Conservation (phyloP, 2,888 invertebrate species). For the Catocala sponsa region DNA sequence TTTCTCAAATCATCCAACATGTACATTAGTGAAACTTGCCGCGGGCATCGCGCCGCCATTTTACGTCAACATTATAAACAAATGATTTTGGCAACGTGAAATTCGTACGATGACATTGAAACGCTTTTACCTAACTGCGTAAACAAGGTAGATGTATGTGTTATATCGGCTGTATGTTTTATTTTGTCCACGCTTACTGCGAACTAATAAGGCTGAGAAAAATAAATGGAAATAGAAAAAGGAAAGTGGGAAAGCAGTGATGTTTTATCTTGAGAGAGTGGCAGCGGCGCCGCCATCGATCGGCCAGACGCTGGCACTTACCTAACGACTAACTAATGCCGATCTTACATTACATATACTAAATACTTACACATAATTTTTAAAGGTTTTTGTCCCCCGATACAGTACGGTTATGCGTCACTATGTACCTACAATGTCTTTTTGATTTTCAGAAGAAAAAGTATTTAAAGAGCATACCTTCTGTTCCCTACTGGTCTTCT, state of each 20-base stretch:
- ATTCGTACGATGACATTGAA: slow-evolving; percentile 20
- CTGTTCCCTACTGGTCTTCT: too few species aligned
- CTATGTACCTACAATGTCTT: too few species aligned
- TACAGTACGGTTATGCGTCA: too few species aligned
- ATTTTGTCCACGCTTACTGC: slow-evolving; percentile 13
- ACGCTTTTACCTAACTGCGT: slow-evolving; percentile 29
- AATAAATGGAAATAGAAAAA: slow-evolving; percentile 46
- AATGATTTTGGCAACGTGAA: slow-evolving; percentile 22
- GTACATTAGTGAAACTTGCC: neutral
- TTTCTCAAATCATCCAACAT: neutral
- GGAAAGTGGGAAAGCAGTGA: slow-evolving; percentile 46
- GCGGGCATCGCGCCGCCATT: neutral
- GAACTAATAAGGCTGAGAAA: slow-evolving; percentile 37
- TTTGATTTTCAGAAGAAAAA: too few species aligned
- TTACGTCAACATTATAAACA: slow-evolving; percentile 16
- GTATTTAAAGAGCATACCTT: too few species aligned
- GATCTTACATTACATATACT: too few species aligned
- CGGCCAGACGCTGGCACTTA: neutral
- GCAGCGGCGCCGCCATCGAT: slow-evolving; percentile 1
- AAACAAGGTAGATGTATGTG: slow-evolving; percentile 12
- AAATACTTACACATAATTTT: too few species aligned
- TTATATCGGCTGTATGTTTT: neutral
- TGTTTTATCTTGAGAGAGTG: slow-evolving; percentile 42
- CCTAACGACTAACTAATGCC: neutral
- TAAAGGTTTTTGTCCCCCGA: too few species aligned